phyloP scores from a whole-genome alignment of 2,888 invertebrate species.

The Lumbricus terrestris region DNA sequence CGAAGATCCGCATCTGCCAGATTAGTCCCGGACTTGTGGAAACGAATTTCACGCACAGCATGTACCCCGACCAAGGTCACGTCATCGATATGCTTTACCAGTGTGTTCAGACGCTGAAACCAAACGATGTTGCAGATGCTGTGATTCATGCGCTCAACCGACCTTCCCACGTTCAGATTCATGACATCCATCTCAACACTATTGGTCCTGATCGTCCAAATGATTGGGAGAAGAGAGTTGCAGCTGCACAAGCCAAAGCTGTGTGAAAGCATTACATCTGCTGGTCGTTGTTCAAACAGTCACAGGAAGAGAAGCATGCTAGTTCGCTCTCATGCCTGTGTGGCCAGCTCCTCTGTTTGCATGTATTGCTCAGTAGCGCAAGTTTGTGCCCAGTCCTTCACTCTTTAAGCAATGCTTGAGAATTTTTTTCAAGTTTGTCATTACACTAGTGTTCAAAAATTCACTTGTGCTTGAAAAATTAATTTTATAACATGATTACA shows the following conservation, averaged over 20 bases:
- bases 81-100: conserved; percentile 14
- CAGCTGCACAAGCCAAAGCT: neutral
- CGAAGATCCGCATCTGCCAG: neutral
- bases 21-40: conserved; percentile 14
- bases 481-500: neutral
- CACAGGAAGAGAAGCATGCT: neutral
- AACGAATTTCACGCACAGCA: neutral
- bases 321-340: neutral
- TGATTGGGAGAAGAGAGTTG: conserved; percentile 6
- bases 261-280: neutral
- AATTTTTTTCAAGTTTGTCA: neutral
- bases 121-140: neutral
- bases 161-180: neutral
- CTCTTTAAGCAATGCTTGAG: neutral
- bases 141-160: neutral
- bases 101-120: neutral
- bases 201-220: neutral
- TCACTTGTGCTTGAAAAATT: neutral
- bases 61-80: neutral
- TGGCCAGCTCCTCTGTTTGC: neutral
- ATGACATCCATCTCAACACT: neutral
- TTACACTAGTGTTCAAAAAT: neutral
- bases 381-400: neutral
- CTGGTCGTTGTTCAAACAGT: neutral
- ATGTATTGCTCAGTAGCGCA: neutral